phyloP scores from a whole-genome alignment of 2,797 vertebrate genomes.

The Bradypodion pumilum region DNA sequence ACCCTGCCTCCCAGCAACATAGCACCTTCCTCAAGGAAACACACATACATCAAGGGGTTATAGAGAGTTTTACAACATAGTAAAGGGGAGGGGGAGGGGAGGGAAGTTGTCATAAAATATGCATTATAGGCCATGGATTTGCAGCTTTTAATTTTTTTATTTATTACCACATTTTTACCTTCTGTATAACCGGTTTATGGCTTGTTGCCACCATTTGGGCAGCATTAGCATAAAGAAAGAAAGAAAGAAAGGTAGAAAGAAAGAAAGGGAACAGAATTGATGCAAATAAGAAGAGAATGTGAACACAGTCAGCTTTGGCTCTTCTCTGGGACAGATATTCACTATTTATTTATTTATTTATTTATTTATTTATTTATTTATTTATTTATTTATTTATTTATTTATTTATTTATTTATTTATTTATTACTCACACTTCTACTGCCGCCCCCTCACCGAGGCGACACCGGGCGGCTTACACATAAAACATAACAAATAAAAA shows the following conservation, averaged over 20 bases:
- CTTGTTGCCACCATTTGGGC: constrained; percentile 59
- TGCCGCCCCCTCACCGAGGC: too few relatives aligned
- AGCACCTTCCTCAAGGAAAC: constrained; percentile 78
- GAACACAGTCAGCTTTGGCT: too few relatives aligned
- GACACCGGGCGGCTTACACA: too few relatives aligned
- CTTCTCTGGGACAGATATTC: too few relatives aligned
- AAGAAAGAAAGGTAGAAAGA: background rate
- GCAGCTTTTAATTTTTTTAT: constrained; percentile 72
- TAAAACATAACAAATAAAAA: too few relatives aligned
- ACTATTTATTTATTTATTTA: too few relatives aligned
- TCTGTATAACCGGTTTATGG: constrained; percentile 65
- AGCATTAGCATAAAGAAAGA: constrained; percentile 22
- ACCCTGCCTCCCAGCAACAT: constrained; percentile 75
- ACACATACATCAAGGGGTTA: constrained; percentile 77
- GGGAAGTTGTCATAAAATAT: constrained; percentile 72
- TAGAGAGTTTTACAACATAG: constrained; percentile 78
- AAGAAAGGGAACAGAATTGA: background rate
- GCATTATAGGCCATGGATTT: constrained; percentile 64
- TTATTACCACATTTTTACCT: constrained; percentile 73
- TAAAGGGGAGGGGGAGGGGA: constrained; percentile 44
- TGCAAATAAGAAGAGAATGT: too few relatives aligned
- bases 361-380: too few relatives aligned
- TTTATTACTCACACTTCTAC: too few relatives aligned
- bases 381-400: too few relatives aligned
- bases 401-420: too few relatives aligned